phyloP scores from a whole-genome alignment of 2,888 invertebrate genomes.

The Xestia ashworthii region DNA sequence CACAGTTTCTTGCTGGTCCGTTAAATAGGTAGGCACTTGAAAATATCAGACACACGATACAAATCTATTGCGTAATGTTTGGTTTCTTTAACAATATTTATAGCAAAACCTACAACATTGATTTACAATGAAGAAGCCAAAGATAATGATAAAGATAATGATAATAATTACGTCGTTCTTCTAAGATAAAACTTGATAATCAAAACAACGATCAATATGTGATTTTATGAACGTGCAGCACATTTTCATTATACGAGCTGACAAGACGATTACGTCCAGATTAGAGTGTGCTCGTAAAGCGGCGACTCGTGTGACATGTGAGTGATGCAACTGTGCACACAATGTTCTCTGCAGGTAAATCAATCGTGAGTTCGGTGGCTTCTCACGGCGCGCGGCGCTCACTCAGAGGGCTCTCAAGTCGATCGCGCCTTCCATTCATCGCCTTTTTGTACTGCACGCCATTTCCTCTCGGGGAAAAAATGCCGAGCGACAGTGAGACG shows the following conservation, averaged over 20 bases:
- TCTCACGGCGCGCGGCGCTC: conserved; percentile 69
- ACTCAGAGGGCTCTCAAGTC: conserved; percentile 70
- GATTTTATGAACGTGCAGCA: conserved; percentile 30
- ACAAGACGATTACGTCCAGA: conserved; percentile 43
- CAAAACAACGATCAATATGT: conserved; percentile 25
- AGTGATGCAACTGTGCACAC: conserved; percentile 20
- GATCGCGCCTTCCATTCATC: conserved; percentile 64
- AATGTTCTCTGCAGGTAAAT: conserved; percentile 64
- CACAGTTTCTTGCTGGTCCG: conserved; percentile 47
- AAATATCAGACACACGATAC: conserved; percentile 30
- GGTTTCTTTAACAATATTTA: conserved; percentile 3
- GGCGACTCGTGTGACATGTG: conserved; percentile 25
- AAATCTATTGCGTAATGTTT: conserved; percentile 10
- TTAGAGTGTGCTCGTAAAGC: conserved; percentile 42
- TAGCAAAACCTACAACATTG: background rate
- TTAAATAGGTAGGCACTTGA: conserved; percentile 2
- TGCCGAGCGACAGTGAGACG: conserved; percentile 51
- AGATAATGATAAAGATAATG: too few species aligned
- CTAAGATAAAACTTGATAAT: conserved; percentile 29
- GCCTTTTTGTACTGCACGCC: conserved; percentile 67
- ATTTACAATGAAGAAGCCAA: background rate
- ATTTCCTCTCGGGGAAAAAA: conserved; percentile 70
- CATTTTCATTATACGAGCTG: conserved; percentile 31
- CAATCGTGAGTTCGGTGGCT: conserved; percentile 69
- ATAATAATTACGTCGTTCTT: background rate